Base-by-base conservation (phyloP, 1,140 invertebrate genomes). In the Lethocerus indicus region DNA sequence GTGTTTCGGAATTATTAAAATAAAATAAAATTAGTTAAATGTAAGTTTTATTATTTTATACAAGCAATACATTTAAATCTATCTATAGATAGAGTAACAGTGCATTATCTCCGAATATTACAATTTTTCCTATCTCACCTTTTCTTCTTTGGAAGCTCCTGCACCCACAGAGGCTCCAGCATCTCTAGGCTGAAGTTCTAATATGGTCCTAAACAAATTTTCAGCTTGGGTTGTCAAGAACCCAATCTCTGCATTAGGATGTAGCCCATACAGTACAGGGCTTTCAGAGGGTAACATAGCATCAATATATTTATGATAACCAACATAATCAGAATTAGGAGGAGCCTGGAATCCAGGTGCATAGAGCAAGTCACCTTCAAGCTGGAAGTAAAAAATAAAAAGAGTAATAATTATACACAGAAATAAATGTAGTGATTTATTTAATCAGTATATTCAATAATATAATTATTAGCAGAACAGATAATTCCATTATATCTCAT, bases 231-330 rank as follows among this genome's bases (percentile, higher is more conserved):
- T 78, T 0, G 90, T 93, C 32, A 95, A 67, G 58, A 93, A 91
- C 18, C 90, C 90, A 53, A 96, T 94, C 68, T 95, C 91, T 5
- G 91, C 89, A 65, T 96, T 95, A 0, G 87, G 81, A 68, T 95
- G 90, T 3, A 96, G 67, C 14, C 91, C 91, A 60, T 95, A 96
- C 0, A 96, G 65, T 53, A 82, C 74, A 0, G 92, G 90, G 47
- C 83, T 88, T 65, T 96, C 92, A 1, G 79, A 66, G 0, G 91
- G 90, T 4, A 95, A 62, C 59, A 71, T 74, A 49, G 92, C 81
- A 60, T 92, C 86, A n/a, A 96, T 81, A 62, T 94, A 95, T 32
- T 35, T 36, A 13, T 47, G 28, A 16, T 49, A 49, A 21, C 48
- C 48, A 18, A 6, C 23, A 59, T 88, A 93, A 63, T 95, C 90